These are phyloP conservation scores for Tenebrosternarchus preto DNA, from an alignment of 2,113 vertebrate species.

Conservation along the genomic window DNA sequence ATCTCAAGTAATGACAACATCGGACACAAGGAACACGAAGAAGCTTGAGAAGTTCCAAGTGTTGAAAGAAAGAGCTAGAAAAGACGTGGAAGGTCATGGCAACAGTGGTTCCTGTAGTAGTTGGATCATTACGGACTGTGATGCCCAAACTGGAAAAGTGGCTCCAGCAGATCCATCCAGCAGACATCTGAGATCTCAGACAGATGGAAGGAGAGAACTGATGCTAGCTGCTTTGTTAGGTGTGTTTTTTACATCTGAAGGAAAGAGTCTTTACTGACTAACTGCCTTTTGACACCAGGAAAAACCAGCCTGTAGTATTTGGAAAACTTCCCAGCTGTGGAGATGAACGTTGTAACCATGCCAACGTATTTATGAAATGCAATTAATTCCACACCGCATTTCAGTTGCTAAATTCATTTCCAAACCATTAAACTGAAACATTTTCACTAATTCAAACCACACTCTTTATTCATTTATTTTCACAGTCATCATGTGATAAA, in stretches of 20 bases:
- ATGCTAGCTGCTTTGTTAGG: neutral
- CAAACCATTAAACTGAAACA: neutral
- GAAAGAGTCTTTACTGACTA: neutral
- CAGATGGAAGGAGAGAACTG: too few species aligned
- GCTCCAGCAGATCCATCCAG: too few species aligned
- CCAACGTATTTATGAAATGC: neutral
- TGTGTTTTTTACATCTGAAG: neutral
- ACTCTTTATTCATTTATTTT: neutral
- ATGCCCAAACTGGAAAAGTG: too few species aligned
- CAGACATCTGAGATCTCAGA: too few species aligned
- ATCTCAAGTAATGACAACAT: too few species aligned
- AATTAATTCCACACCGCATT: neutral
- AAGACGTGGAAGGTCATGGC: too few species aligned
- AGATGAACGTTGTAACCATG: conserved; percentile 26
- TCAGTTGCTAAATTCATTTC: neutral
- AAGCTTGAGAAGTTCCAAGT: too few species aligned
- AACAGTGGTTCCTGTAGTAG: too few species aligned
- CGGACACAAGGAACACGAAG: too few species aligned
- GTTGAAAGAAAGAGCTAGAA: too few species aligned
- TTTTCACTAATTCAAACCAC: neutral
- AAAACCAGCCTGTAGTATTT: conserved; percentile 1
- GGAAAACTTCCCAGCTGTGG: conserved; percentile 1
- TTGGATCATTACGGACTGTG: too few species aligned
- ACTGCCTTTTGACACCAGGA: conserved; percentile 14
- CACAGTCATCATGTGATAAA: neutral